Percentiles rank a stretch among this genome's conserved stretches.
phyloP scores from a whole-genome alignment of 1,140 invertebrate species.

The Ips nitidus region DNA sequence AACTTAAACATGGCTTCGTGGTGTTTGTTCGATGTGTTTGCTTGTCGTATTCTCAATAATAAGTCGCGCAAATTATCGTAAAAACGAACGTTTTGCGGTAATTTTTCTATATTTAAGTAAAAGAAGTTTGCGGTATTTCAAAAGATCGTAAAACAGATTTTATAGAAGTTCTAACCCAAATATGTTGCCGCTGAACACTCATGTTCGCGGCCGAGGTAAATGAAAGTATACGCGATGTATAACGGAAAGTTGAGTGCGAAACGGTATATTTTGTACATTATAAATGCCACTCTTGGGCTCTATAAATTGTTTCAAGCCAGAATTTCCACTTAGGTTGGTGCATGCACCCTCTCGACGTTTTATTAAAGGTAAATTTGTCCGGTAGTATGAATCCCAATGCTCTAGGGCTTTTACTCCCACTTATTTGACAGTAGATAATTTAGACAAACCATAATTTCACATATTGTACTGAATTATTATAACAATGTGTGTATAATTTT shows the following conservation, averaged over 20 bases:
- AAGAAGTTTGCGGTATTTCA: not conserved
- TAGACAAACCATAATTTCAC: not conserved
- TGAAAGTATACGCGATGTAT: constrained; percentile 27
- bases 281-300: constrained; percentile 27
- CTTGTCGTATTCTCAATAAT: too few relatives aligned
- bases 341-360: too few relatives aligned
- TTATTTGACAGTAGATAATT: not conserved
- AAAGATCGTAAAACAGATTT: not conserved
- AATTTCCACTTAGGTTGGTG: not conserved
- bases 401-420: constrained; percentile 6
- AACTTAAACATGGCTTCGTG: too few relatives aligned
- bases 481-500: too few relatives aligned
- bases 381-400: too few relatives aligned
- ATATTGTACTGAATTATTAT: too few relatives aligned
- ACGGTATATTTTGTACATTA: not conserved
- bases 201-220: constrained; percentile 19
- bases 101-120: too few relatives aligned
- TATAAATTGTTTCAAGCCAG: constrained; percentile 15
- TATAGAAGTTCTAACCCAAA: constrained; percentile 11
- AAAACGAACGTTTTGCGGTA: too few relatives aligned
- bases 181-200: constrained; percentile 11
- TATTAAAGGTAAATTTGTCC: too few relatives aligned
- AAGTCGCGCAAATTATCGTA: too few relatives aligned
- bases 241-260: constrained; percentile 18
- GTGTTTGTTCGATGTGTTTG: too few relatives aligned